phyloP scores from a whole-genome alignment of 2,113 vertebrate genomes.

The Hepsetus odoe region DNA sequence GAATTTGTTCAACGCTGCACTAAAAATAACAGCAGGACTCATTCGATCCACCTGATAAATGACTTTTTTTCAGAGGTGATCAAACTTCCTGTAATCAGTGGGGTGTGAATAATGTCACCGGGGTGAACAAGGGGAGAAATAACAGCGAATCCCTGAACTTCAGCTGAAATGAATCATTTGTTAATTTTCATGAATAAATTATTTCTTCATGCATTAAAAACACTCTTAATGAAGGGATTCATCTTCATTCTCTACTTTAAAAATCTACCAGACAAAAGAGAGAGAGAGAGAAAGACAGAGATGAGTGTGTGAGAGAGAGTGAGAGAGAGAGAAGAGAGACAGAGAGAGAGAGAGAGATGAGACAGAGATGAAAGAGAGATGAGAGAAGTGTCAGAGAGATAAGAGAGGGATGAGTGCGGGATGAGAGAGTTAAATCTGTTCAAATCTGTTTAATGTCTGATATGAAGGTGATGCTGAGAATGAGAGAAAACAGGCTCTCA shows the following conservation, averaged over 20 bases:
- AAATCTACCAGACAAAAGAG: slow-evolving; percentile 24
- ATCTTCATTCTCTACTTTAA: slow-evolving; percentile 61
- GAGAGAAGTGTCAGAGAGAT: no score
- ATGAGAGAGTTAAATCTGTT: no score
- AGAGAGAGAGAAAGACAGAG: slow-evolving; percentile 12
- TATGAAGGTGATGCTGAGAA: no score
- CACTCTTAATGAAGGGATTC: slow-evolving; percentile 72
- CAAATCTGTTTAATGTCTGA: no score
- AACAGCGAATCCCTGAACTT: slow-evolving; percentile 64
- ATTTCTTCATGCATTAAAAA: slow-evolving; percentile 75
- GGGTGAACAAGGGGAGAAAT: slow-evolving; percentile 38
- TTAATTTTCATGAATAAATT: slow-evolving; percentile 76
- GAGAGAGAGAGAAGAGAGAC: neutral
- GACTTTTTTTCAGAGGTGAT: slow-evolving; percentile 59
- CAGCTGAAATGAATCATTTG: slow-evolving; percentile 66
- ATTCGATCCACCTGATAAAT: slow-evolving; percentile 58
- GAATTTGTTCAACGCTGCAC: neutral
- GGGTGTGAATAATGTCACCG: slow-evolving; percentile 56
- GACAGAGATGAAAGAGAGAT: no score
- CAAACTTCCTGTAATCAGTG: slow-evolving; percentile 64
- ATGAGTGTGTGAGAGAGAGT: neutral
- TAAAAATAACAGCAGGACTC: slow-evolving; percentile 58
- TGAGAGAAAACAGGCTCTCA: no score
- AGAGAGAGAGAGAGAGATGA: neutral
- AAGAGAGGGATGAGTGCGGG: no score